These are phyloP conservation scores for Ibidorhyncha struthersii DNA, from an alignment of 2,113 vertebrate genomes.

Conservation along the genomic window DNA sequence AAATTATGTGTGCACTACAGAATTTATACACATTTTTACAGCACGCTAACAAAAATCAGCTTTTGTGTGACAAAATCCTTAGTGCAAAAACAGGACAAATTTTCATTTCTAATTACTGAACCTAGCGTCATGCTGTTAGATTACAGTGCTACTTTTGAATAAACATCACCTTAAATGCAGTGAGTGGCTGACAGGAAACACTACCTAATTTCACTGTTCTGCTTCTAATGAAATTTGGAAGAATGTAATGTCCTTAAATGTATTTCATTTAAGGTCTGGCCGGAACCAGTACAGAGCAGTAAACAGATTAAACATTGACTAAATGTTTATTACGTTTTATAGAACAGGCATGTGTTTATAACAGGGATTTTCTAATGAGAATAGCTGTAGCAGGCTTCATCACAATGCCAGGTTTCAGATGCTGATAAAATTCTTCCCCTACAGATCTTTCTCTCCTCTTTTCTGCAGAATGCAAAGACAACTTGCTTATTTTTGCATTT, in stretches of 20 bases:
- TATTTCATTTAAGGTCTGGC: neutral
- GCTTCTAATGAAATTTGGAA: neutral
- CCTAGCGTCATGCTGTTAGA: neutral
- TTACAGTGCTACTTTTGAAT: neutral
- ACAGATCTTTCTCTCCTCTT: neutral
- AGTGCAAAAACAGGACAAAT: neutral
- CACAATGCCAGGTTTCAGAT: neutral
- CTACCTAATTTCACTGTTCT: neutral
- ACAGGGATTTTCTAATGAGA: neutral
- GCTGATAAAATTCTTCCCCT: neutral
- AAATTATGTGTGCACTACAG: neutral
- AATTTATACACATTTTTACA: neutral
- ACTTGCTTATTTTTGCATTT: neutral
- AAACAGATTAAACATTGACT: neutral
- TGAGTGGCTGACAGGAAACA: neutral
- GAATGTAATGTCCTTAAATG: neutral
- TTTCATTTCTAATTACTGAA: neutral
- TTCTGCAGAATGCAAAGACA: neutral
- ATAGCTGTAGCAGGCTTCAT: neutral
- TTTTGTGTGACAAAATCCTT: neutral
- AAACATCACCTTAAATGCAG: neutral
- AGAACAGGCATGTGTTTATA: neutral
- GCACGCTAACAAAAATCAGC: neutral
- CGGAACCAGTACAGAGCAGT: neutral
- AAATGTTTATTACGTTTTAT: neutral